Evolutionary conservation across 23 tunicate species (phyloP).

Genomic region (Styela clava): DNA sequence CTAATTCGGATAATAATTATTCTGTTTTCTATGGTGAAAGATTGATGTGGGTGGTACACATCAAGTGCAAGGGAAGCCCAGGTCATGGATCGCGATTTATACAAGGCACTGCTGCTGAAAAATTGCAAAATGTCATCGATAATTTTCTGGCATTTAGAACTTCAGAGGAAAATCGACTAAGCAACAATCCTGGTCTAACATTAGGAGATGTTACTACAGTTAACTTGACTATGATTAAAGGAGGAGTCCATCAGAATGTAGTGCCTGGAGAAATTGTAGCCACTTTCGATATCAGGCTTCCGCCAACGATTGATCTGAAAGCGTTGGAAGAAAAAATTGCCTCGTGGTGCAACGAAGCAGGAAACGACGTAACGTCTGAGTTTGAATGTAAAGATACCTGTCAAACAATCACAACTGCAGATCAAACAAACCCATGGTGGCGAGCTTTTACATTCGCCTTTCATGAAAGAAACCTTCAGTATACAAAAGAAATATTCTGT

Average conservation of each 20-base stretch:
- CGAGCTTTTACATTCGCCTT: slow-evolving; percentile 19
- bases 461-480: slow-evolving; percentile 30
- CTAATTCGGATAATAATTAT: slow-evolving; percentile 75
- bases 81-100: slow-evolving; percentile 98
- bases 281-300: slow-evolving; percentile 79
- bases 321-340: slow-evolving; percentile 60
- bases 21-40: slow-evolving; percentile 89
- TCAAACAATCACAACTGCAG: background rate
- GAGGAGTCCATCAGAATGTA: slow-evolving; percentile 90
- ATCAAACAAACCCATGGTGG: slow-evolving; percentile 39
- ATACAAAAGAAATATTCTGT: slow-evolving; percentile 50
- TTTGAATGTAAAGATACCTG: slow-evolving; percentile 45
- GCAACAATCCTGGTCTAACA: slow-evolving; percentile 46
- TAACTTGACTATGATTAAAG: slow-evolving; percentile 79
- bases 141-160: slow-evolving; percentile 45
- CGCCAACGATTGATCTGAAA: slow-evolving; percentile 62
- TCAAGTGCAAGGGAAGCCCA: slow-evolving; percentile 82
- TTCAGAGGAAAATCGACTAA: slow-evolving; percentile 49
- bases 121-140: slow-evolving; percentile 57
- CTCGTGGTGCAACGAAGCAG: slow-evolving; percentile 87
- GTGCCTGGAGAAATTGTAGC: slow-evolving; percentile 87
- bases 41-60: slow-evolving; percentile 64
- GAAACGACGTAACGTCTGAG: slow-evolving; percentile 53
- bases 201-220: slow-evolving; percentile 97
- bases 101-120: slow-evolving; percentile 80